Evolutionary conservation across 2,797 vertebrate genomes (phyloP).

Genomic region (Aphelocoma californica): DNA sequence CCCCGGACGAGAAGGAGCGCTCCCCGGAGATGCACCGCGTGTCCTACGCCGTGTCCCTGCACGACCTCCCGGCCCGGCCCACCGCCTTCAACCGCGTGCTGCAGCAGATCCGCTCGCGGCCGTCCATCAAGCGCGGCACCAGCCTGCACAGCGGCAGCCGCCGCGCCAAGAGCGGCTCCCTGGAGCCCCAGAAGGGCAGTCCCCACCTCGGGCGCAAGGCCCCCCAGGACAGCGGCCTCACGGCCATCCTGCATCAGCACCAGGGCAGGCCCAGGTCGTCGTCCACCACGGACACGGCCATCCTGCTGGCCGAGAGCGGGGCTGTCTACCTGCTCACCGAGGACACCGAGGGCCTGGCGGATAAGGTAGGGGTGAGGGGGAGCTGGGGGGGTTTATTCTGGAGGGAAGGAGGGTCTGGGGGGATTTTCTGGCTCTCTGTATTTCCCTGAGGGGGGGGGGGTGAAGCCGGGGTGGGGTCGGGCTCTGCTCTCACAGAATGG

Average conservation of each 20-base stretch:
- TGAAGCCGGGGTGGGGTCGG: accelerated
- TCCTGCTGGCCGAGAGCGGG: constrained; percentile 72
- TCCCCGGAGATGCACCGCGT: constrained; percentile 86
- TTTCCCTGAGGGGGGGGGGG: not conserved
- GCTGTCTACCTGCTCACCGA: constrained; percentile 69
- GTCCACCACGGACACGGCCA: constrained; percentile 81
- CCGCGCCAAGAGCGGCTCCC: constrained; percentile 77
- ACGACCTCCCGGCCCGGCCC: constrained; percentile 80
- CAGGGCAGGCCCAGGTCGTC: constrained; percentile 82
- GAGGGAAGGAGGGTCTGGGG: not conserved
- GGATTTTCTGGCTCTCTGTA: accelerated
- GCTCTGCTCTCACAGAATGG: not conserved
- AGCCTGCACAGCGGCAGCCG: constrained; percentile 79
- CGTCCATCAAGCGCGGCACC: constrained; percentile 81
- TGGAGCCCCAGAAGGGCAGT: constrained; percentile 78
- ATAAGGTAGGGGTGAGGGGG: constrained; percentile 68
- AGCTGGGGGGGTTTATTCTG: accelerated
- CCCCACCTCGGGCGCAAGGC: constrained; percentile 77
- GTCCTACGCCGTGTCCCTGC: constrained; percentile 82
- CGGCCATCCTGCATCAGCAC: constrained; percentile 82
- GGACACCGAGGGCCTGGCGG: constrained; percentile 70
- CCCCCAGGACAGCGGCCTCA: constrained; percentile 79
- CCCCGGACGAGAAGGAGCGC: constrained; percentile 81
- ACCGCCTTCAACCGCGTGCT: constrained; percentile 85
- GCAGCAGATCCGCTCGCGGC: constrained; percentile 84